A percentile compares a stretch with the other conserved stretches of the same genome.
These are phyloP conservation scores for Glomeris marginata DNA, from an alignment of 2,888 invertebrate species.

Conservation along the genomic window DNA sequence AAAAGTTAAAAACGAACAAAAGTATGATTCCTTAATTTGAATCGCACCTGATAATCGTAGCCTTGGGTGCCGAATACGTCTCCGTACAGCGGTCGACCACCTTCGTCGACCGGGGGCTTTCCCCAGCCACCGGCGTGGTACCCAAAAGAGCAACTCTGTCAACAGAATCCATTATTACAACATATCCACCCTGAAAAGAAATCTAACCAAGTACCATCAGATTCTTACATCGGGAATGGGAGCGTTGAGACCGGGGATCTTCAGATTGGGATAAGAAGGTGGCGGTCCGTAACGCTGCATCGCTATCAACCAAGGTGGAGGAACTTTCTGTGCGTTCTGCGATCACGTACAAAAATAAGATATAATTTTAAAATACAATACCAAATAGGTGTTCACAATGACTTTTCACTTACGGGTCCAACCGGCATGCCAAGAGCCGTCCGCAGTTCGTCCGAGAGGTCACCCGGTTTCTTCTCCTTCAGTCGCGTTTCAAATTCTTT, in stretches of 20 bases:
- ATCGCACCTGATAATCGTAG: conserved; percentile 16
- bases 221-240: conserved; percentile 72
- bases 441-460: conserved; percentile 84
- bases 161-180: conserved; percentile 9
- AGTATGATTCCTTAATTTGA: too few species aligned
- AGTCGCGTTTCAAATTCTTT: conserved; percentile 96
- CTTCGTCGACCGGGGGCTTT: conserved; percentile 97
- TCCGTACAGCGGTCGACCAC: conserved; percentile 92
- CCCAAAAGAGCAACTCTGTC: conserved; percentile 76
- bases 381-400: too few species aligned
- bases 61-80: conserved; percentile 82
- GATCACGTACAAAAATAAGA: conserved; percentile 16
- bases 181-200: background rate
- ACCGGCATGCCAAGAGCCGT: conserved; percentile 98
- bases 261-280: conserved; percentile 95
- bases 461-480: conserved; percentile 97
- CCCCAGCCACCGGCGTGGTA: conserved; percentile 99
- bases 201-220: background rate
- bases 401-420: conserved; percentile 49
- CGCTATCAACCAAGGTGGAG: conserved; percentile 92
- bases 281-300: conserved; percentile 94
- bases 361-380: background rate
- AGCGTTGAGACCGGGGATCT: conserved; percentile 93
- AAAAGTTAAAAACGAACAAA: background rate
- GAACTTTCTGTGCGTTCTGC: conserved; percentile 40